Evolutionary conservation across 2,797 vertebrate genomes (phyloP), one percentile per base, ranked within the genome.

Genomic region (Acipenser transmontanus): DNA sequence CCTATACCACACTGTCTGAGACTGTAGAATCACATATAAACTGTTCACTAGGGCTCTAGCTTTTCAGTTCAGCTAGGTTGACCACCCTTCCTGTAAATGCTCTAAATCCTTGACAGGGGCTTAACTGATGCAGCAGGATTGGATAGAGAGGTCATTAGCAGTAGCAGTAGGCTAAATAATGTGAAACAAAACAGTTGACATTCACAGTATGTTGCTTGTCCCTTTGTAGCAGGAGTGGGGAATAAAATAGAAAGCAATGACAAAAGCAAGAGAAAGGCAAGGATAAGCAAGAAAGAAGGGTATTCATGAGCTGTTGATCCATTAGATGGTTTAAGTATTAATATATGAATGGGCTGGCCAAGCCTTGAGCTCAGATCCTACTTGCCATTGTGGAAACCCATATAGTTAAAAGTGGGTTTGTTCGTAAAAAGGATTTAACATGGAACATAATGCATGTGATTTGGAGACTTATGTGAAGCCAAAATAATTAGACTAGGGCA

Each of bases 111-210:
- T 48, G 52, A 7, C 47, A 7, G 3, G 12, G 54, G 9, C 14
- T n/a, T 57, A n/a, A 11, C 54, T 13, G 54, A 57, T 57, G 9
- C 54, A 11, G 54, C 34, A 34, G 34, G 34, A 34, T 34, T 34
- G 34, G 34, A 34, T 4, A 34, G 34, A 34, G 34, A 57, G 14
- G 14, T 13, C 11, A 57, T 11, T 11, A 7, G 4, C 7, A 57
- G 54, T 3, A 57, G 11, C 12, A n/a, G 1, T n/a, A 11, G 54
- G 54, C 12, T 11, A 7, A 63, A 49, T 14, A 63, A 50, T 63
- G 62, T 50, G n/a, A 10, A n/a, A 12, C n/a, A 63, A 50, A 50
- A 63, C 48, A 50, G 62, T 50, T 63, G 62, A 48, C 48, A 50
- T 63, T 63, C 62, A 63, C 62, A 34, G 34, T 34, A 34, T 34